Conservation (phyloP, 1,140 invertebrate species). For the Cherax destructor region DNA sequence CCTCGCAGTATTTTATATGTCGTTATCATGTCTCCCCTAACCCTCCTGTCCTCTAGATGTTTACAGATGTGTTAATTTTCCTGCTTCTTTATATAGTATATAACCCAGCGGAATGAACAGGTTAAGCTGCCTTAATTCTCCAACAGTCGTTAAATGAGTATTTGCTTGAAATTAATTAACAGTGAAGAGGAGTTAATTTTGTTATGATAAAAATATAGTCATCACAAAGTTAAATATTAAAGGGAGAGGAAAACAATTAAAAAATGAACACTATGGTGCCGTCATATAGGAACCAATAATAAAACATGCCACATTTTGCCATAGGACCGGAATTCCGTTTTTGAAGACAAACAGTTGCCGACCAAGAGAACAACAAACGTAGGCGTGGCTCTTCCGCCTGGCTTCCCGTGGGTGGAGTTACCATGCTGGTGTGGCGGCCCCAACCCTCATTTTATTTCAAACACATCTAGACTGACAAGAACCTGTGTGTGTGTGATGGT, state of each 20-base stretch:
- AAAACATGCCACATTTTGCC: constrained; percentile 1
- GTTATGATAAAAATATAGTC: neutral
- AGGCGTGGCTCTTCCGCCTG: constrained; percentile 45
- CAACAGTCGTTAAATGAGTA: no score
- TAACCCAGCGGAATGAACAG: no score
- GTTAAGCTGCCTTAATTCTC: no score
- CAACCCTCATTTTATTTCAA: constrained; percentile 35
- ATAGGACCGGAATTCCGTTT: constrained; percentile 25
- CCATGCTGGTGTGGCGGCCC: neutral
- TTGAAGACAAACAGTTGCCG: neutral
- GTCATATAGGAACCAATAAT: neutral
- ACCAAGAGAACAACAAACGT: constrained; percentile 29
- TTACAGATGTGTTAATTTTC: no score
- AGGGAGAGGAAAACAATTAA: neutral
- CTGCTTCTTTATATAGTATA: no score
- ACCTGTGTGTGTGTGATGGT: neutral
- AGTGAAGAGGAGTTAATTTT: no score
- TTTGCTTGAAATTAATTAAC: no score
- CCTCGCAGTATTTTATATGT: no score
- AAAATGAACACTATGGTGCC: neutral
- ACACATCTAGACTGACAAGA: neutral
- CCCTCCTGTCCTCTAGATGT: no score
- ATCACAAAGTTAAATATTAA: neutral
- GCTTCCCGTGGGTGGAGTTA: constrained; percentile 54
- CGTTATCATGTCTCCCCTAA: no score